phyloP scores from a whole-genome alignment of 2,888 invertebrate genomes.

The Caenorhabditis wallacei region DNA sequence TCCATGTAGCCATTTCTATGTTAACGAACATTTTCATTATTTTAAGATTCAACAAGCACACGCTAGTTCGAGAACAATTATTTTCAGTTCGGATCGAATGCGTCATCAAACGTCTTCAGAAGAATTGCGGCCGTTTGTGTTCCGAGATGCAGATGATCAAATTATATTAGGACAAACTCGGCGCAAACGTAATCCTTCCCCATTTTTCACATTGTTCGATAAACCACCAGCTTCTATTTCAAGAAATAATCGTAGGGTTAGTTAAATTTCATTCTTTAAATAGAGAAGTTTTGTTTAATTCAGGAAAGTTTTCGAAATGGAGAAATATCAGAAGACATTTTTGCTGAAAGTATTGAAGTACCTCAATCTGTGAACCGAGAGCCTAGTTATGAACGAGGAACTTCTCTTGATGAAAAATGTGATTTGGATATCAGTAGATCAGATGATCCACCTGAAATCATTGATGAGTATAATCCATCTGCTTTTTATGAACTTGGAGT shows the following conservation, averaged over 20 bases:
- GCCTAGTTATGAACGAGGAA: conserved; percentile 49
- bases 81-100: conserved; percentile 68
- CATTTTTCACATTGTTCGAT: conserved; percentile 66
- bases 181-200: conserved; percentile 57
- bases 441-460: conserved; percentile 51
- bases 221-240: conserved; percentile 42
- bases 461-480: conserved; percentile 60
- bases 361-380: conserved; percentile 53
- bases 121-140: conserved; percentile 66
- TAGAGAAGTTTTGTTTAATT: neutral
- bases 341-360: conserved; percentile 54
- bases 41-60: no score
- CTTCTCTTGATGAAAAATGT: conserved; percentile 53
- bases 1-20: neutral
- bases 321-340: conserved; percentile 46
- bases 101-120: conserved; percentile 60
- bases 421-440: conserved; percentile 34
- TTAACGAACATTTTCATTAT: neutral
- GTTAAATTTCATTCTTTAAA: neutral
- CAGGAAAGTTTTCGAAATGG: conserved; percentile 60
- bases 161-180: conserved; percentile 42
- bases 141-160: conserved; percentile 60
- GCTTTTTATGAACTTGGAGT: conserved; percentile 59
- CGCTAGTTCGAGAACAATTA: neutral
- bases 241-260: conserved; percentile 36